Evolutionary conservation across 1,140 invertebrate species (phyloP).

Genomic region (Acromyrmex charruanus): DNA sequence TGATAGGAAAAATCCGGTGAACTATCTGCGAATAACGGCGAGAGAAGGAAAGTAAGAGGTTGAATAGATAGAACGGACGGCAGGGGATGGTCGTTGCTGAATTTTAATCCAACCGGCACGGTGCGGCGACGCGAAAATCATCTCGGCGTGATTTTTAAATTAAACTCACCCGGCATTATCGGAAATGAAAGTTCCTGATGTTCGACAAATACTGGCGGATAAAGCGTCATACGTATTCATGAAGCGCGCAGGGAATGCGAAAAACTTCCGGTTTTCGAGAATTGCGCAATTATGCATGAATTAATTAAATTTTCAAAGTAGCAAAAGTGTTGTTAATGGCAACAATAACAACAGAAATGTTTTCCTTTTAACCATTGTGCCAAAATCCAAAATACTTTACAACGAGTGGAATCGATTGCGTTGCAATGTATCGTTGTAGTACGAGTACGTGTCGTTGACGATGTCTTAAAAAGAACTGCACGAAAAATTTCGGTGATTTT

Average conservation of each 20-base stretch:
- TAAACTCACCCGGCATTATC: conserved; percentile 43
- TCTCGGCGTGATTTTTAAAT: conserved; percentile 58
- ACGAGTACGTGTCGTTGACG: background rate
- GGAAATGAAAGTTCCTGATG: conserved; percentile 56
- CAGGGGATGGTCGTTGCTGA: background rate
- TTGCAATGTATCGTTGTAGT: background rate
- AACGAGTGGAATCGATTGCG: background rate
- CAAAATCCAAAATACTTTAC: background rate
- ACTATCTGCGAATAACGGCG: conserved; percentile 16
- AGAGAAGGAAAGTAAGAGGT: background rate
- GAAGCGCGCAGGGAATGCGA: background rate
- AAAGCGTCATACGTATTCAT: conserved; percentile 53
- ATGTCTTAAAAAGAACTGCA: background rate
- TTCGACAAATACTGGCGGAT: conserved; percentile 51
- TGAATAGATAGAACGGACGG: background rate
- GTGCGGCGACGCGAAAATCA: conserved; percentile 28
- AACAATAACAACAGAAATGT: background rate
- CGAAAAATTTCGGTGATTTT: background rate
- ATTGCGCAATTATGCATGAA: conserved; percentile 13
- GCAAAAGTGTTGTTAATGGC: background rate
- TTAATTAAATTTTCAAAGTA: conserved; percentile 32
- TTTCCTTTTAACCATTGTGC: background rate
- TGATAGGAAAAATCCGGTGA: conserved; percentile 20
- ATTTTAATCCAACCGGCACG: conserved; percentile 40
- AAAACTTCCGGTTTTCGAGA: conserved; percentile 12